phyloP scores from a whole-genome alignment of 1,140 invertebrate genomes.

The Trypoxylus dichotomus region DNA sequence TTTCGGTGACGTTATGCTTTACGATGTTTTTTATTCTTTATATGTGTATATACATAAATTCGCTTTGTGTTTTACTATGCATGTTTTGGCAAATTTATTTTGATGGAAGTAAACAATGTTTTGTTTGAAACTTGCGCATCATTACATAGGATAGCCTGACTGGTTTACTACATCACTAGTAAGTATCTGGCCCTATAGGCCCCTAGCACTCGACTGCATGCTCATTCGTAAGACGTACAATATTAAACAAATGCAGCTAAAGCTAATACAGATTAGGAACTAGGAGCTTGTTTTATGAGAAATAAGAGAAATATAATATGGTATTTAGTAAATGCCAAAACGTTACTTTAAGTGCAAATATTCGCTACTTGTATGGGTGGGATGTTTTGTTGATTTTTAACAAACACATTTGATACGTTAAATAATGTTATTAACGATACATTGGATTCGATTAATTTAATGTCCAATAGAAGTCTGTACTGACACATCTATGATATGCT shows the following conservation, averaged over 20 bases:
- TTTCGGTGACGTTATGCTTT: neutral
- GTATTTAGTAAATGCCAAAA: too few species aligned
- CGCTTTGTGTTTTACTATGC: slow-evolving; percentile 13
- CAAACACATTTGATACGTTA: too few species aligned
- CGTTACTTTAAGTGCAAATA: too few species aligned
- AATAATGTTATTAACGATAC: too few species aligned
- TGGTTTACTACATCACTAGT: slow-evolving; percentile 62
- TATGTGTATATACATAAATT: neutral
- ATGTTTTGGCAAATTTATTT: slow-evolving; percentile 38
- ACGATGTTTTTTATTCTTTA: neutral
- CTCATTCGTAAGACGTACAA: slow-evolving; percentile 23
- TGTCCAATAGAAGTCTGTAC: too few species aligned
- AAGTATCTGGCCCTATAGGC: slow-evolving; percentile 58
- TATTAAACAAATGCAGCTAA: neutral
- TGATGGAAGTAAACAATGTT: slow-evolving; percentile 59
- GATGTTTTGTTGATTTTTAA: too few species aligned
- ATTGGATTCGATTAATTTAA: too few species aligned
- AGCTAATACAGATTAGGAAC: neutral
- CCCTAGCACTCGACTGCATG: slow-evolving; percentile 48
- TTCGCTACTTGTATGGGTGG: too few species aligned
- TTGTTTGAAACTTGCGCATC: slow-evolving; percentile 67
- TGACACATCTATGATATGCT: too few species aligned
- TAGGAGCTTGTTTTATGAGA: too few species aligned
- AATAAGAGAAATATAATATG: too few species aligned
- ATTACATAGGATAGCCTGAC: slow-evolving; percentile 68